These are phyloP conservation scores for Lapara coniferarum DNA, from an alignment of 2,888 invertebrate species.

Conservation along the genomic window DNA sequence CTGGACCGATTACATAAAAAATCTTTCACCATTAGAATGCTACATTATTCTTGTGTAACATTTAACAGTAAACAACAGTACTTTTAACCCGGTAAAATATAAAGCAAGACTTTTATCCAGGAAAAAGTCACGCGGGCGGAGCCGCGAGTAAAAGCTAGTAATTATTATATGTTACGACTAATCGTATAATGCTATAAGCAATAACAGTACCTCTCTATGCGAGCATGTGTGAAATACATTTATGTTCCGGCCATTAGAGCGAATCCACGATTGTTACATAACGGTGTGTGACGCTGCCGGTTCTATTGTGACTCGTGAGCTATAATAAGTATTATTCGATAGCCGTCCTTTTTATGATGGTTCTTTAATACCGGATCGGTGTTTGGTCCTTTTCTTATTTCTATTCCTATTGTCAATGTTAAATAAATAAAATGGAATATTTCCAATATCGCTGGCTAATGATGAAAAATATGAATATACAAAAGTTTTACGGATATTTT, in stretches of 20 bases:
- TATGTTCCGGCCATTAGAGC: conserved; percentile 1
- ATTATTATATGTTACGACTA: neutral
- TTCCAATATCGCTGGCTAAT: conserved; percentile 10
- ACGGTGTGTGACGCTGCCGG: conserved; percentile 47
- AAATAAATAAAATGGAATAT: conserved; percentile 46
- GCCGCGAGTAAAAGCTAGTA: too few species aligned
- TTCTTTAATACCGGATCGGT: conserved; percentile 56
- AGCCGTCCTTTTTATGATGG: conserved; percentile 53
- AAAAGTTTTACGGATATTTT: neutral
- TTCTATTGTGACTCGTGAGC: conserved; percentile 56
- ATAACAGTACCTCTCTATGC: neutral
- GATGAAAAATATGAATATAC: conserved; percentile 24
- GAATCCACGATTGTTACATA: conserved; percentile 19
- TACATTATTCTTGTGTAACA: too few species aligned
- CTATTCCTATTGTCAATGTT: conserved; percentile 57
- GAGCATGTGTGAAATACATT: conserved; percentile 9
- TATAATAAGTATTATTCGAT: conserved; percentile 67
- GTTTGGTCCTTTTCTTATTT: conserved; percentile 51
- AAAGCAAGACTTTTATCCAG: too few species aligned
- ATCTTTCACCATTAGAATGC: too few species aligned
- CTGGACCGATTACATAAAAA: too few species aligned
- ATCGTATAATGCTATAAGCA: neutral
- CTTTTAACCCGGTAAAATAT: too few species aligned
- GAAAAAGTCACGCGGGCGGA: too few species aligned
- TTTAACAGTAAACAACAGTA: too few species aligned